These are phyloP conservation scores for Exephanes ischioxanthus DNA, from an alignment of 2,888 invertebrate species.

Conservation along the genomic window DNA sequence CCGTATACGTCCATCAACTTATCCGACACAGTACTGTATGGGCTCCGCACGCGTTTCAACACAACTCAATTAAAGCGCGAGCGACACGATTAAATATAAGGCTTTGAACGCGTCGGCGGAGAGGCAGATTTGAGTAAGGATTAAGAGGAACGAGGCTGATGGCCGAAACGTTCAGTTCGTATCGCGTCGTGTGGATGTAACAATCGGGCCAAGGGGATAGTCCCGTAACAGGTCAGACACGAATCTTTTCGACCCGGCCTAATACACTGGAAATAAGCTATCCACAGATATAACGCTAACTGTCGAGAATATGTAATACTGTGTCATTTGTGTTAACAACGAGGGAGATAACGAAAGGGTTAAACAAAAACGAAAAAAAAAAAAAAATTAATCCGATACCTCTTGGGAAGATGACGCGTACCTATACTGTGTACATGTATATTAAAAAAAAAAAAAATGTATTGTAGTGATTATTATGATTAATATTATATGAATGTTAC, in stretches of 20 bases:
- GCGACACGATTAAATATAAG: conserved; percentile 35
- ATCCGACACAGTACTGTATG: conserved; percentile 1
- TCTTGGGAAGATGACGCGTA: conserved; percentile 59
- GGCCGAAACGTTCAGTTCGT: conserved; percentile 6
- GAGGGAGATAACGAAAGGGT: conserved; percentile 2
- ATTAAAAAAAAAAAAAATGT: conserved; percentile 60
- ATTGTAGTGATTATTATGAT: conserved; percentile 34
- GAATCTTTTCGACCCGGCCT: conserved; percentile 51
- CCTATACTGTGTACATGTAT: conserved; percentile 64
- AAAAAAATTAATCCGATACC: conserved; percentile 39
- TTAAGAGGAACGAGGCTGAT: not conserved
- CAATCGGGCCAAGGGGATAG: conserved; percentile 23
- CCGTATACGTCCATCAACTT: conserved; percentile 8
- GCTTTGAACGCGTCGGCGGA: not conserved
- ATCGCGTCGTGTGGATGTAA: conserved; percentile 10
- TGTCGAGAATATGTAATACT: not conserved
- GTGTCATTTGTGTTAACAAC: not conserved
- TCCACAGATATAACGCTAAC: not conserved
- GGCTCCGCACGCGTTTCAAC: conserved; percentile 7
- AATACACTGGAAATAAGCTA: not conserved
- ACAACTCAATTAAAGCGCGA: conserved; percentile 41
- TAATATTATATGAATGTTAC: conserved; percentile 69
- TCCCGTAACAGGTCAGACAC: conserved; percentile 21
- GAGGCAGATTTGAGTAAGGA: not conserved
- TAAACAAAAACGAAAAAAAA: conserved; percentile 22